phyloP scores from a whole-genome alignment of 2,113 vertebrate genomes.

The Anguilla rostrata region DNA sequence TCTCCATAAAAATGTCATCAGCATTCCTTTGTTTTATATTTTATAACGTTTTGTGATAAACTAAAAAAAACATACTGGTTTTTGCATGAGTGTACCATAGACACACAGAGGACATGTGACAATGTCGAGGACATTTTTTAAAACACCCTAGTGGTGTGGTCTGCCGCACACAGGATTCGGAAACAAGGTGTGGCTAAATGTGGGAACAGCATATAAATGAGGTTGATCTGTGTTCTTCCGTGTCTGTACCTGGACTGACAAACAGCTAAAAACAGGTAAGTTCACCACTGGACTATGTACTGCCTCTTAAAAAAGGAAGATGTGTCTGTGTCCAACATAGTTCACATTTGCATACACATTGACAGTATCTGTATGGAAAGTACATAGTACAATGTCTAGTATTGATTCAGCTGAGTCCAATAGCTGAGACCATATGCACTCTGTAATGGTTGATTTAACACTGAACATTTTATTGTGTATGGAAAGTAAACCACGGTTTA shows the following conservation, averaged over 20 bases:
- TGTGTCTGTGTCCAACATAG: not conserved
- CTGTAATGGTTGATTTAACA: too few species aligned
- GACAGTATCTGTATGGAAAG: not conserved
- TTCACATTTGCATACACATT: not conserved
- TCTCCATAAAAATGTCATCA: too few species aligned
- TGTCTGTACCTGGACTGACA: not conserved
- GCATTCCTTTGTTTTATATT: too few species aligned
- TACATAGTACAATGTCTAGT: not conserved
- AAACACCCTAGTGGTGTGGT: not conserved
- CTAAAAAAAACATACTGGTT: too few species aligned
- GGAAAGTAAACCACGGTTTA: not conserved
- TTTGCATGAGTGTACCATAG: too few species aligned
- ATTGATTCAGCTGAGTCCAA: too few species aligned
- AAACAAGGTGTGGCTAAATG: slow-evolving; percentile 1
- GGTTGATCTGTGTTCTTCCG: not conserved
- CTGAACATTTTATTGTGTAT: not conserved
- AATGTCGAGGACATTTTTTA: not conserved
- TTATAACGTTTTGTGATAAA: too few species aligned
- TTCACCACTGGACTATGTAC: not conserved
- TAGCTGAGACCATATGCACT: too few species aligned
- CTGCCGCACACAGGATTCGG: not conserved
- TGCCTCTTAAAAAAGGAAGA: not conserved
- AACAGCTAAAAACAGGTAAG: not conserved
- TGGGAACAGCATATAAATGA: not conserved
- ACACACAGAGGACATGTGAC: too few species aligned